Evolutionary conservation across 2,113 vertebrate species (phyloP).

Genomic region (Connochaetes taurinus): DNA sequence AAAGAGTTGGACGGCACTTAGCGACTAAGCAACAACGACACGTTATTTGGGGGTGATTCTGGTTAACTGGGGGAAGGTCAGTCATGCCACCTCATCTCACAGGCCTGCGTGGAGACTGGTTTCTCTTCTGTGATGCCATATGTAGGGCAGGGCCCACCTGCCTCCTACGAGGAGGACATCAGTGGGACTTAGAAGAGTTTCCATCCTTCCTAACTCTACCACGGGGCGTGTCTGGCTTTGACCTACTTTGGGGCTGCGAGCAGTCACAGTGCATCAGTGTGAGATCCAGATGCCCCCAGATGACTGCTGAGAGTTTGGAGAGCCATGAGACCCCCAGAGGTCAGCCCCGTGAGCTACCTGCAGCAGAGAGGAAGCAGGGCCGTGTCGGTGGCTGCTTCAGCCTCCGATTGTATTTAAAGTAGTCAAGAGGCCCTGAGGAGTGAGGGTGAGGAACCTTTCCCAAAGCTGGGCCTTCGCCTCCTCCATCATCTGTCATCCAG

Average conservation of each 20-base stretch:
- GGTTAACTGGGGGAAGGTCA: background rate
- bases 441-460: background rate
- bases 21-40: background rate
- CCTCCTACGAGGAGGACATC: background rate
- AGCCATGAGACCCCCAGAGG: background rate
- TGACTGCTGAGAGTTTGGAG: background rate
- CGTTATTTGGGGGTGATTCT: background rate
- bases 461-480: background rate
- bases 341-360: accelerated
- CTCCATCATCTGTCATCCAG: background rate
- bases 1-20: background rate
- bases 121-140: background rate
- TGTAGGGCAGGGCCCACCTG: background rate
- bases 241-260: background rate
- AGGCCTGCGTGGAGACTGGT: background rate
- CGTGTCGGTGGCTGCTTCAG: background rate
- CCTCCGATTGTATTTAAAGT: background rate
- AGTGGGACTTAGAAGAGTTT: background rate
- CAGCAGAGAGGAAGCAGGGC: background rate
- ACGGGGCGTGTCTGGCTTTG: background rate
- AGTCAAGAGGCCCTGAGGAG: background rate
- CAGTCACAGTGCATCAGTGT: no score
- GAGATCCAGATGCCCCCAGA: background rate
- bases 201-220: background rate
- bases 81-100: background rate